phyloP scores from a whole-genome alignment of 2,113 vertebrate species.

The Corapipo altera region DNA sequence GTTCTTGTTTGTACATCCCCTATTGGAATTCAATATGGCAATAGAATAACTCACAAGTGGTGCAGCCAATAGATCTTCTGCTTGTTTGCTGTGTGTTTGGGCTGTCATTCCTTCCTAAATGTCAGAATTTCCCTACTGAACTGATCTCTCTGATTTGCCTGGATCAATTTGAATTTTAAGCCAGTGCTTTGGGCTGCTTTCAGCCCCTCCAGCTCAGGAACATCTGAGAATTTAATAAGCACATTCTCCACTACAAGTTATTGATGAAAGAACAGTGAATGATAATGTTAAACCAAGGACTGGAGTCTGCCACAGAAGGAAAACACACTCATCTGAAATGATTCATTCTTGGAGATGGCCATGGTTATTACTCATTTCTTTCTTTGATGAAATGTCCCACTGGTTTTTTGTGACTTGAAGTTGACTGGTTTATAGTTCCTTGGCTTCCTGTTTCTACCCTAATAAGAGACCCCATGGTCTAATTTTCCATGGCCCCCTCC shows the following conservation, averaged over 20 bases:
- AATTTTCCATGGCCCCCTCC: background rate
- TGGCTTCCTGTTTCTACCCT: background rate
- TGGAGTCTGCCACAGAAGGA: background rate
- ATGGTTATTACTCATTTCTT: background rate
- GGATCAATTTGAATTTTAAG: background rate
- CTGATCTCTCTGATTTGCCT: background rate
- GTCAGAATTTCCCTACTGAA: background rate
- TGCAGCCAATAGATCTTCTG: background rate
- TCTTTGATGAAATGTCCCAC: background rate
- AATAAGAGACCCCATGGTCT: background rate
- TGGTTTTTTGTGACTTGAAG: background rate
- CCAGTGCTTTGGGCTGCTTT: background rate
- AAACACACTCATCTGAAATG: slow-evolving; percentile 25
- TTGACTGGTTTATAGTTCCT: background rate
- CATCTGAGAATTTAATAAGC: background rate
- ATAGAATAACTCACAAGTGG: background rate
- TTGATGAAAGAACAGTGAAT: background rate
- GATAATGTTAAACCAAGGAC: background rate
- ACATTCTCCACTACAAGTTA: background rate
- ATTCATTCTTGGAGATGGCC: background rate
- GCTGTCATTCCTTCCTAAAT: background rate
- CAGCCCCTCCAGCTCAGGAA: background rate
- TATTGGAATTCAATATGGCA: background rate
- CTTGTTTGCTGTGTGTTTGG: background rate
- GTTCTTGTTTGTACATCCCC: background rate